Evolutionary conservation across 2,888 invertebrate species (phyloP).

Genomic region (Aricia artaxerxes): DNA sequence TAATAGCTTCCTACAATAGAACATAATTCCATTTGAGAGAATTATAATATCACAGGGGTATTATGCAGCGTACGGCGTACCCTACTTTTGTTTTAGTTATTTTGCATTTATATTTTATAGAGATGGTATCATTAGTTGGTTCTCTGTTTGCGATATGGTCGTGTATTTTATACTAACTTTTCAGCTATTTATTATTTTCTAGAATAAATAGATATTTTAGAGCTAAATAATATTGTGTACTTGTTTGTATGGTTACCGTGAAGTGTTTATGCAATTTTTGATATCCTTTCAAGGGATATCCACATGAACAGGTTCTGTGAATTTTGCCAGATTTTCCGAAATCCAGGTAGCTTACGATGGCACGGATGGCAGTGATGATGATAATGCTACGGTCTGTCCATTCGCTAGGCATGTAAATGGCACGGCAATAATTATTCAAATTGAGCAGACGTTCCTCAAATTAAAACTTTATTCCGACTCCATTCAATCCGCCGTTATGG

Average conservation of each 20-base stretch:
- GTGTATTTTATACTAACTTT: not conserved
- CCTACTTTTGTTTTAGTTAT: not conserved
- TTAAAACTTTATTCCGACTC: constrained; percentile 17
- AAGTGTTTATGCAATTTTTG: too few species aligned
- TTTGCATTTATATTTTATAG: not conserved
- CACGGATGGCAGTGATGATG: not conserved
- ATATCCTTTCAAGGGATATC: too few species aligned
- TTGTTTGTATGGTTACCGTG: too few species aligned
- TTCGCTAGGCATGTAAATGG: not conserved
- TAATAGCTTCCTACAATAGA: not conserved
- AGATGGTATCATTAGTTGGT: not conserved
- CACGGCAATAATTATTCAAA: constrained; percentile 8
- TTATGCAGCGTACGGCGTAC: not conserved
- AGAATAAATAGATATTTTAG: too few species aligned
- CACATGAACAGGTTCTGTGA: too few species aligned
- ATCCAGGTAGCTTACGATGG: too few species aligned
- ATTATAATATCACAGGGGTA: not conserved
- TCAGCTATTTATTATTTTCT: not conserved
- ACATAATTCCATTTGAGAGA: not conserved
- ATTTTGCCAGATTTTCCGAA: too few species aligned
- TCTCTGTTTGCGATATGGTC: not conserved
- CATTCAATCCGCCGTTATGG: constrained; percentile 11
- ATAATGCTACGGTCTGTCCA: not conserved
- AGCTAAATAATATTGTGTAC: too few species aligned
- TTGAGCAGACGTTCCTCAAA: constrained; percentile 13